Percentiles rank a stretch among this genome's conserved stretches.
Evolutionary conservation across 2,797 vertebrate species (phyloP).

Genomic region (Protonibea diacanthus): DNA sequence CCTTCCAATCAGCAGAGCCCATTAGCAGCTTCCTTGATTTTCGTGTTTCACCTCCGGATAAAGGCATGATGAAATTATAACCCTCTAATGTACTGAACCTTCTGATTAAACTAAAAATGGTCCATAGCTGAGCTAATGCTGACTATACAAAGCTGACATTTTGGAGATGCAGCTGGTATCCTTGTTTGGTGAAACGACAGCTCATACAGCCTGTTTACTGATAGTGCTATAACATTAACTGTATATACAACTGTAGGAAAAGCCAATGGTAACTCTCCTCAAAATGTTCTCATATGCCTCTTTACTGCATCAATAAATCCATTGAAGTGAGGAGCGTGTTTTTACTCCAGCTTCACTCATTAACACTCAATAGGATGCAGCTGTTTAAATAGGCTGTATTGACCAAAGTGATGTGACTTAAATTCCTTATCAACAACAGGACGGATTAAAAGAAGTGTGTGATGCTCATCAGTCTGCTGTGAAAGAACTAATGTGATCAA

Average conservation of each 20-base stretch:
- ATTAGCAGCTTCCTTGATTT: slow-evolving; percentile 16
- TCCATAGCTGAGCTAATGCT: background rate
- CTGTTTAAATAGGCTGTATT: slow-evolving; percentile 39
- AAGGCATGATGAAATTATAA: background rate
- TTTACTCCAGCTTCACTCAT: slow-evolving; percentile 40
- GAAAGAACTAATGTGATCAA: background rate
- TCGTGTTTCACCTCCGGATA: slow-evolving; percentile 3
- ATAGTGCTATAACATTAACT: slow-evolving; percentile 13
- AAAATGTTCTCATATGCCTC: slow-evolving; percentile 33
- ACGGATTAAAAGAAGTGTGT: slow-evolving; percentile 13
- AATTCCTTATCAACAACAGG: slow-evolving; percentile 43
- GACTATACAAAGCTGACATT: slow-evolving; percentile 25
- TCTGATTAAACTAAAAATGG: background rate
- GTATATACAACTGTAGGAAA: slow-evolving; percentile 19
- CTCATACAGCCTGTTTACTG: background rate
- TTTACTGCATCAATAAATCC: slow-evolving; percentile 57
- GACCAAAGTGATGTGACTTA: slow-evolving; percentile 49
- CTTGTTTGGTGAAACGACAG: background rate
- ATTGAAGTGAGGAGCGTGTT: slow-evolving; percentile 29
- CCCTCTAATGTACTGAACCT: background rate
- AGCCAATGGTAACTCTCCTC: slow-evolving; percentile 18
- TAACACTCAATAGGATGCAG: slow-evolving; percentile 44
- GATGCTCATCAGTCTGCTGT: slow-evolving; percentile 9
- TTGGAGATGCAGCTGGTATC: slow-evolving; percentile 3
- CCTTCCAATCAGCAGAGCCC: slow-evolving; percentile 18